Conservation (phyloP, 2,113 vertebrate species). For the Prolemur simus region DNA sequence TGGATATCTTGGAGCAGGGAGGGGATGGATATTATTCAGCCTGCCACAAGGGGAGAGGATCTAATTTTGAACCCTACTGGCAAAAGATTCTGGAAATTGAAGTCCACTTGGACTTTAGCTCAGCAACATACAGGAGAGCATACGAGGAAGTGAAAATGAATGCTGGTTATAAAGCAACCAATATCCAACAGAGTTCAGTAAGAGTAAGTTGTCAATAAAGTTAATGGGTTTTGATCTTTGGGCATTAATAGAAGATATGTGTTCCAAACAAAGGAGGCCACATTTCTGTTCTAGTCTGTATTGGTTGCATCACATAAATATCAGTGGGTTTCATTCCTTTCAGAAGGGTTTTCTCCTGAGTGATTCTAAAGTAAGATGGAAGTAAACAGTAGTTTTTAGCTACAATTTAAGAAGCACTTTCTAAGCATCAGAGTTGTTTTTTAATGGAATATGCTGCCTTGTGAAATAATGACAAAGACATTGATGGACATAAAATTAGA, state of each 20-base stretch:
- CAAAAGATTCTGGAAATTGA: neutral
- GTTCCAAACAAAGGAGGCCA: neutral
- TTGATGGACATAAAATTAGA: neutral
- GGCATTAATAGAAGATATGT: neutral
- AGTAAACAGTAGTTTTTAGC: neutral
- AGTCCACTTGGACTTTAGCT: neutral
- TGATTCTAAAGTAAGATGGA: neutral
- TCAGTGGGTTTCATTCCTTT: neutral
- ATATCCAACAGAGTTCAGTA: neutral
- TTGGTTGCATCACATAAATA: neutral
- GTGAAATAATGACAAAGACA: neutral
- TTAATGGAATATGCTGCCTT: neutral
- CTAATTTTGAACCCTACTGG: neutral
- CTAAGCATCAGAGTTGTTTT: neutral
- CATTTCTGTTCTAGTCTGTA: neutral
- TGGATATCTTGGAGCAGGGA: neutral
- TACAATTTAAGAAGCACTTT: constrained; percentile 5
- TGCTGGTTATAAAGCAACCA: neutral
- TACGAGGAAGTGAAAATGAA: neutral
- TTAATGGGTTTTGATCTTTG: constrained; percentile 18
- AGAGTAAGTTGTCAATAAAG: neutral
- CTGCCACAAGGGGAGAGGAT: neutral
- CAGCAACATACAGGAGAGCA: neutral
- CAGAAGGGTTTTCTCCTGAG: neutral
- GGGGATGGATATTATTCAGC: neutral